phyloP scores from a whole-genome alignment of 2,113 vertebrate genomes.

The Pyrgilauda ruficollis region DNA sequence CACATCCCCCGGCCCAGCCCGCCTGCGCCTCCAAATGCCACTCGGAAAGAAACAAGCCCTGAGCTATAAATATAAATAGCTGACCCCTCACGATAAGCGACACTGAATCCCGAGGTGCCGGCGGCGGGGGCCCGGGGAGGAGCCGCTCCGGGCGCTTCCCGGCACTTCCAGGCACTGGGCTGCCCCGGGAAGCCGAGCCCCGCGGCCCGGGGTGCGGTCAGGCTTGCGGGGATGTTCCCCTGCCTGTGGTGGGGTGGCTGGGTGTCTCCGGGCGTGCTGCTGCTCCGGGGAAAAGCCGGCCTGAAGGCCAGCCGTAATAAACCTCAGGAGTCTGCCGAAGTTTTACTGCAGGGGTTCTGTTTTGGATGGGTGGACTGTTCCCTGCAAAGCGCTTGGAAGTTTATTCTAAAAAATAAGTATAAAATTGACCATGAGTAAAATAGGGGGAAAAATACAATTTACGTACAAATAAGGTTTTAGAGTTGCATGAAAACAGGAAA shows the following conservation, averaged over 20 bases:
- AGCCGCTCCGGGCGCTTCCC: neutral
- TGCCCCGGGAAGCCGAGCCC: neutral
- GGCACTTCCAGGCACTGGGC: neutral
- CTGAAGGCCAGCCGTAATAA: neutral
- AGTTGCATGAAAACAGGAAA: neutral
- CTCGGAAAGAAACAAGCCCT: conserved; percentile 18
- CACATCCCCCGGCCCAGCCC: neutral
- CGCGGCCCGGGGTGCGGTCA: fast-evolving
- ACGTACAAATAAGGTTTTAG: neutral
- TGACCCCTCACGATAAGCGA: conserved; percentile 60
- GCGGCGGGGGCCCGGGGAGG: neutral
- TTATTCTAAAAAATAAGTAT: neutral
- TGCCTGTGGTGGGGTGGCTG: fast-evolving
- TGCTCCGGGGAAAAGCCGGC: too few species aligned
- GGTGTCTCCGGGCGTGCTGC: neutral
- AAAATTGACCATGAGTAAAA: neutral
- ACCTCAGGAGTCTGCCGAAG: neutral
- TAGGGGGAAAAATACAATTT: neutral
- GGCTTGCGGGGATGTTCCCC: neutral
- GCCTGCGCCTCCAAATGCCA: conserved; percentile 20
- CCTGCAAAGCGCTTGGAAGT: neutral
- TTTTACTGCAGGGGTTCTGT: neutral
- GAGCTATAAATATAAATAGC: conserved; percentile 68
- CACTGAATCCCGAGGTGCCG: conserved; percentile 24
- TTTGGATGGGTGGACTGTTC: neutral